phyloP scores from a whole-genome alignment of 2,888 invertebrate genomes.

The Chaetoderma sp. region DNA sequence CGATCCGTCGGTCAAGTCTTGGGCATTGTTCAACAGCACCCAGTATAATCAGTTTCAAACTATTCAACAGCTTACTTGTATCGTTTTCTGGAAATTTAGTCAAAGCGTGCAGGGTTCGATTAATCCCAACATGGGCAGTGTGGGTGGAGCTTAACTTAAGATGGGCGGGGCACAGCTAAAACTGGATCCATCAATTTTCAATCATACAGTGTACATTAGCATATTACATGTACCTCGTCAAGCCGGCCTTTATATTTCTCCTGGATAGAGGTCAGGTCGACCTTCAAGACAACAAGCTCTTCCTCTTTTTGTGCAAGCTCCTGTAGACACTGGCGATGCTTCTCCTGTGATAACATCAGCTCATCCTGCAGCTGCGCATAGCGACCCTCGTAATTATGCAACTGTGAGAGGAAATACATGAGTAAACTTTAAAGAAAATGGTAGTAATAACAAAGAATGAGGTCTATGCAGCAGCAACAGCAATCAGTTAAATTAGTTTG shows the following conservation, averaged over 20 bases:
- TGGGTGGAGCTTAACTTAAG: too few species aligned
- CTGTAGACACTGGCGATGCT: constrained; percentile 56
- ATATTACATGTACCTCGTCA: constrained; percentile 53
- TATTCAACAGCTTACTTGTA: too few species aligned
- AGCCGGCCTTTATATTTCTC: constrained; percentile 59
- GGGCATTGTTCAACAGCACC: too few species aligned
- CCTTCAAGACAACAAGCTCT: constrained; percentile 60
- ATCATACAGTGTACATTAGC: not conserved
- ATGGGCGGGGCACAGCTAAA: too few species aligned
- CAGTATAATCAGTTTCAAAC: too few species aligned
- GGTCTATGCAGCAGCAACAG: constrained; percentile 2
- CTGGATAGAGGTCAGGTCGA: constrained; percentile 60
- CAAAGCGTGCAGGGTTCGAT: too few species aligned
- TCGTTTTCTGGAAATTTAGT: too few species aligned
- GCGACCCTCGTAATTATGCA: constrained; percentile 58
- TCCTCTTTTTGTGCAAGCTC: constrained; percentile 65
- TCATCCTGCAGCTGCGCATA: constrained; percentile 59
- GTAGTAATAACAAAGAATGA: not conserved
- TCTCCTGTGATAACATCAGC: constrained; percentile 54
- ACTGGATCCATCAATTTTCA: too few species aligned
- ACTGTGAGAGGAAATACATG: constrained; percentile 35
- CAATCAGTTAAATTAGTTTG: not conserved
- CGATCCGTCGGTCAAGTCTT: too few species aligned
- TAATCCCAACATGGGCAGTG: too few species aligned
- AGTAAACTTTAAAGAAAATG: not conserved